Percentiles rank a stretch among this genome's conserved stretches.
phyloP scores from a whole-genome alignment of 2,888 invertebrate genomes.

The Ornithoptera priamus region DNA sequence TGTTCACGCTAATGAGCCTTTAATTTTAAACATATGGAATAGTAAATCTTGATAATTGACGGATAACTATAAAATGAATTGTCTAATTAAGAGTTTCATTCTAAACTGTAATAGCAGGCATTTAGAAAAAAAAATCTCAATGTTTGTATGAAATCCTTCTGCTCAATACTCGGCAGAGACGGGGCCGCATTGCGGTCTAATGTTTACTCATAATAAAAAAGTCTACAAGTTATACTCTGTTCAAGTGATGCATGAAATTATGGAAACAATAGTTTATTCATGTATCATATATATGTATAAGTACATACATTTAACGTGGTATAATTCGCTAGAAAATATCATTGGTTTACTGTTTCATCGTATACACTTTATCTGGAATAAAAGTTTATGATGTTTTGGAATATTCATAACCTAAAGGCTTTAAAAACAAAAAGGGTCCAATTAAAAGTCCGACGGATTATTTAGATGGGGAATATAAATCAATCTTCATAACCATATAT shows the following conservation, averaged over 20 bases:
- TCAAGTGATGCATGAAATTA: background rate
- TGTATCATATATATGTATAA: background rate
- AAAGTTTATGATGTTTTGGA: background rate
- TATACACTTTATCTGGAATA: background rate
- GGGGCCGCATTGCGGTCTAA: conserved; percentile 21
- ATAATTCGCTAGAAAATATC: background rate
- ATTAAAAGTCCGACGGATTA: background rate
- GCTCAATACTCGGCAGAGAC: conserved; percentile 3
- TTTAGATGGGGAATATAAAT: background rate
- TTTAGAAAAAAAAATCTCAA: background rate
- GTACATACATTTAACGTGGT: background rate
- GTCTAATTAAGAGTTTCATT: no score
- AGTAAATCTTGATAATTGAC: no score
- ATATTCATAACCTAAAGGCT: no score
- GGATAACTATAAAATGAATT: no score
- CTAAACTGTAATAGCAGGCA: background rate
- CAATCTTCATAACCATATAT: no score
- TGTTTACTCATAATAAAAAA: conserved; percentile 2
- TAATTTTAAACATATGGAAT: no score
- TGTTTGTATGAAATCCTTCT: background rate
- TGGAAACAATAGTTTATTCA: background rate
- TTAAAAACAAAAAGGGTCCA: no score
- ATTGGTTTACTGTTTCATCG: background rate
- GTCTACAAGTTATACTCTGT: background rate
- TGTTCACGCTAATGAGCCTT: no score